Evolutionary conservation across 2,888 invertebrate species (phyloP).

Genomic region (Microchrysa polita): DNA sequence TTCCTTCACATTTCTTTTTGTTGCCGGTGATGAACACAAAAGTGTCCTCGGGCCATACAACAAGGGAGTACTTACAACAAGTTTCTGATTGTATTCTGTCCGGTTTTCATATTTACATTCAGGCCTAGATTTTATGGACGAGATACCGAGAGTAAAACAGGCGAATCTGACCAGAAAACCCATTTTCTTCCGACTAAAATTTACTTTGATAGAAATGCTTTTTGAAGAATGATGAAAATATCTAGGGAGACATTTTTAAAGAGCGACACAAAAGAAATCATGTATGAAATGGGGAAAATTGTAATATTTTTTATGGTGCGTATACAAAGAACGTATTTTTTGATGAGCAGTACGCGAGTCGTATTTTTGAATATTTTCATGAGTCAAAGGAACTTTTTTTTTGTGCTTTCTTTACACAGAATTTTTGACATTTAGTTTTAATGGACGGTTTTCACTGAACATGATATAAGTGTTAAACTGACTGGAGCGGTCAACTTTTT

Average conservation of each 20-base stretch:
- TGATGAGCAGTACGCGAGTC: too few relatives aligned
- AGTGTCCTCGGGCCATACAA: slow-evolving; percentile 23
- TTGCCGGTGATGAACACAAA: slow-evolving; percentile 13
- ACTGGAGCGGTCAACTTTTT: too few relatives aligned
- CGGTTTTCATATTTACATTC: not conserved
- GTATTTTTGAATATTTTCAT: too few relatives aligned
- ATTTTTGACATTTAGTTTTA: too few relatives aligned
- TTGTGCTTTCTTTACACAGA: too few relatives aligned
- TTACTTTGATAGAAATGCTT: not conserved
- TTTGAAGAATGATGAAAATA: slow-evolving; percentile 6
- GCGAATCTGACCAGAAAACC: slow-evolving; percentile 24
- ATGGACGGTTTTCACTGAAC: too few relatives aligned
- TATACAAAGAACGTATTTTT: too few relatives aligned
- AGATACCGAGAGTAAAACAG: not conserved
- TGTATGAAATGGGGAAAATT: too few relatives aligned
- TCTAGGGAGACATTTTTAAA: not conserved
- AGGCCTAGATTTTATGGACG: not conserved
- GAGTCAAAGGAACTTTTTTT: too few relatives aligned
- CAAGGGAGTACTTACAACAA: slow-evolving; percentile 37
- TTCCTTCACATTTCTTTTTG: not conserved
- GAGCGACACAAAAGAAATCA: not conserved
- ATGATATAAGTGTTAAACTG: too few relatives aligned
- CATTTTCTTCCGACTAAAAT: slow-evolving; percentile 7
- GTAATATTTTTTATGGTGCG: too few relatives aligned
- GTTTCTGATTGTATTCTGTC: slow-evolving; percentile 7